Base-by-base conservation (phyloP, 2,113 vertebrate species). In the Ailurus styani region DNA sequence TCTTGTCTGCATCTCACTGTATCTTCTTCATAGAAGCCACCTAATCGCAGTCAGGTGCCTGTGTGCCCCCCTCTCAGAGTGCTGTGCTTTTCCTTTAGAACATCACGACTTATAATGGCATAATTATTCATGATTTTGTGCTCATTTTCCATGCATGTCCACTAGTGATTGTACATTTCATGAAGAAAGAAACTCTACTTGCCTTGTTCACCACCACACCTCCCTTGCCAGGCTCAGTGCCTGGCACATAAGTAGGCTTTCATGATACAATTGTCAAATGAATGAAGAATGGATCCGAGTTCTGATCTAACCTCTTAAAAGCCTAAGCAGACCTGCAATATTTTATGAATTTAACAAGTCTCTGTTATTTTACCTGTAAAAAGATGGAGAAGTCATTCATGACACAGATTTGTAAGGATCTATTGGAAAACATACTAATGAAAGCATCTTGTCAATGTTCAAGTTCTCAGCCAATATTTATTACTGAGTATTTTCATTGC, bases 311-410 rank as follows among this genome's bases (percentile, higher is more conserved):
- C 7, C 54, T 37, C 72, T 55, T 42, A 45, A 21, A 40, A 90
- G 7, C 40, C 66, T 47, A 50, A n/a, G 17, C 52, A 42, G 57
- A 14, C 21, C 64, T 95, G 70, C 37, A 37, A 52, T 4, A 47
- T 25, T 62, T 94, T 40, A 57, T 60, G 88, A 81, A 73, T 84
- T 21, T 72, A 20, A 21, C 31, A 52, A 78, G 15, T 34, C 52
- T 96, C 14, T 0, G 27, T 78, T 83, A 92, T 42, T 37, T 50
- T 68, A 62, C 45, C 2, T 57, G 57, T 64, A 88, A 72, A 88
- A 66, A 91, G 42, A 40, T 64, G n/a, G 37, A 73, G 64, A 91
- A 70, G n/a, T 29, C 47, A 94, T 68, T 82, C 15, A 6, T 84
- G 20, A 57, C 27, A 42, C 23, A 31, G 64, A 27, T 6, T 37